A percentile compares a stretch with the other conserved stretches of the same genome.
phyloP scores from a whole-genome alignment of 2,113 vertebrate genomes.

The Heptranchias perlo region DNA sequence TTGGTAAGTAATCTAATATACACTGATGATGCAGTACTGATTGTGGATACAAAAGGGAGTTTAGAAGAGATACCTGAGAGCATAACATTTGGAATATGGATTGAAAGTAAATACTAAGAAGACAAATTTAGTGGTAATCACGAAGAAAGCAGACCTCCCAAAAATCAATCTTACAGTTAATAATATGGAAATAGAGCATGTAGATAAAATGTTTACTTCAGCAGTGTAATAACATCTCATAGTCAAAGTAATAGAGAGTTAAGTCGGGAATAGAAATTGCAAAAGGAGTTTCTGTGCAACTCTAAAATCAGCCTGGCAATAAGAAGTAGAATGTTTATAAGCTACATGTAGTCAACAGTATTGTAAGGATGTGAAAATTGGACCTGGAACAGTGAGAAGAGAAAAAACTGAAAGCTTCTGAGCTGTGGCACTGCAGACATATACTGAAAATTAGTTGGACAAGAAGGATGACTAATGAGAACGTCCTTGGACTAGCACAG shows the following conservation, averaged over 20 bases:
- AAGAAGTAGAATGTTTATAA: background rate
- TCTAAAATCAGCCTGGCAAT: background rate
- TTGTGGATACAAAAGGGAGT: background rate
- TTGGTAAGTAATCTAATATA: background rate
- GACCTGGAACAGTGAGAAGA: background rate
- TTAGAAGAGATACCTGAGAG: background rate
- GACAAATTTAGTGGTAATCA: too few species aligned
- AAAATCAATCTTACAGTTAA: background rate
- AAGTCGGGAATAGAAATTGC: background rate
- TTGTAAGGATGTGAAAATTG: background rate
- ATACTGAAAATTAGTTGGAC: background rate
- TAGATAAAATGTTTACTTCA: background rate
- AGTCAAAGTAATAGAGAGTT: background rate
- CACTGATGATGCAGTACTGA: background rate
- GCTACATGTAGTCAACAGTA: too few species aligned
- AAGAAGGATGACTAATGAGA: background rate
- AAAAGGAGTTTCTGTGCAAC: background rate
- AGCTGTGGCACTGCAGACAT: background rate
- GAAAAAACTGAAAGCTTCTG: background rate
- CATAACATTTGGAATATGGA: background rate
- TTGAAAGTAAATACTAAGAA: background rate
- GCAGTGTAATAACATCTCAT: background rate
- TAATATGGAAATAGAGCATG: background rate
- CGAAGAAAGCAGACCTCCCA: background rate
- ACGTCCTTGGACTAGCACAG: background rate